Evolutionary conservation across 1,140 invertebrate species (phyloP).

Genomic region (Bacillus rossius): DNA sequence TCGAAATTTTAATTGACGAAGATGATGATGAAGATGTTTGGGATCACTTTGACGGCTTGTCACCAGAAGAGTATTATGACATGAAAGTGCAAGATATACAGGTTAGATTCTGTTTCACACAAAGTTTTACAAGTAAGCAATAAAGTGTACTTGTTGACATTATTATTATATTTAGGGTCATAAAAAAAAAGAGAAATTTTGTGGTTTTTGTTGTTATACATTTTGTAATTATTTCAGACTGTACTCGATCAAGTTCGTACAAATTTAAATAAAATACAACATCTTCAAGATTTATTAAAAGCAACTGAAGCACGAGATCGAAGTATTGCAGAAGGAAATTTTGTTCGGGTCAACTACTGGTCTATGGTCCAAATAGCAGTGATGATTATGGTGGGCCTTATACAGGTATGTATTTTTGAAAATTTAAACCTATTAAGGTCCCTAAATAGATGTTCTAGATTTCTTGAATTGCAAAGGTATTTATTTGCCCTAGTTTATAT

Average conservation of each 20-base stretch:
- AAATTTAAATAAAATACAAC: slow-evolving; percentile 55
- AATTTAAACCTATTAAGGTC: too few relatives aligned
- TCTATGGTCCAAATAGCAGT: slow-evolving; percentile 62
- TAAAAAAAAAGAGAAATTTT: too few relatives aligned
- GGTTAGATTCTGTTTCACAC: slow-evolving; percentile 33
- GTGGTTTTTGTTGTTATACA: too few relatives aligned
- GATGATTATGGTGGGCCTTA: slow-evolving; percentile 61
- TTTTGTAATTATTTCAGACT: slow-evolving; percentile 25
- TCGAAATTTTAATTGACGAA: slow-evolving; percentile 63
- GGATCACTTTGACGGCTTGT: slow-evolving; percentile 29
- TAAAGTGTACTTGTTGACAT: too few relatives aligned
- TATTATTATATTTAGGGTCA: too few relatives aligned
- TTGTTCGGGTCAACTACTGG: slow-evolving; percentile 64
- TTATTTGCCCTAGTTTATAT: too few relatives aligned
- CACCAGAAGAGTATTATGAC: slow-evolving; percentile 51
- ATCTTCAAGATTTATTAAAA: slow-evolving; percentile 65
- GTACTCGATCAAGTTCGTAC: slow-evolving; percentile 52
- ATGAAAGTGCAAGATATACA: slow-evolving; percentile 59
- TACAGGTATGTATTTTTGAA: slow-evolving; percentile 54
- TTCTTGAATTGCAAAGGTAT: too few relatives aligned
- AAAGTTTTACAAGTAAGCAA: too few relatives aligned
- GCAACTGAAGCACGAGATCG: slow-evolving; percentile 71
- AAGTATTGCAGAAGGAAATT: slow-evolving; percentile 71
- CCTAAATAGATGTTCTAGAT: too few relatives aligned
- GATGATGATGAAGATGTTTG: slow-evolving; percentile 50